Evolutionary conservation across 2,888 invertebrate genomes (phyloP), one percentile per base, ranked within the genome.

Genomic region (Margaritifera margaritifera): DNA sequence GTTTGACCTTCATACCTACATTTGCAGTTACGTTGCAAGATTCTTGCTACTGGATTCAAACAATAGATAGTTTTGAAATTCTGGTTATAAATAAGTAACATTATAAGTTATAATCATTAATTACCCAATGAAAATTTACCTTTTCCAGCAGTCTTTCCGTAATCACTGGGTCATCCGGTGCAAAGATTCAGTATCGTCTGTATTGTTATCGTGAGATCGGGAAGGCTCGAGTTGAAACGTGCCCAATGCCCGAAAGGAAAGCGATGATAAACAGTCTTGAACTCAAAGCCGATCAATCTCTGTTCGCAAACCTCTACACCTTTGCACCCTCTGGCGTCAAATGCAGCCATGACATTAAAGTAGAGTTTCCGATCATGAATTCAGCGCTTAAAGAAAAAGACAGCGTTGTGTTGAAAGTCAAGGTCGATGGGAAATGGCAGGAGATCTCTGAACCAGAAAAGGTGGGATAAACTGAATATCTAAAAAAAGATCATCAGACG

Each of bases 391-490:
- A 42, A 6, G 69, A 61, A 19, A 57, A 25, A 6, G 58, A 62
- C 1, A 57, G 61, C n/a, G 66, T 79, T 6, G 64, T 66, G 20
- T 56, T 79, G 1, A 77, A 73, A 53, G 58, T 75, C 15, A 78
- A 77, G 57, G 54, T 55, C 18, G 74, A 73, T 25, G 80, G 77
- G 18, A 42, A 55, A 51, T 79, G 79, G 79, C 69, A 58, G n/a
- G 75, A 78, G 8, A 22, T 72, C 1, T 71, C 73, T 51, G 64
- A 74, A 50, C 55, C 69, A 19, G 74, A 77, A 63, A 74, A 68
- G 64, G 77, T 79, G 64, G 58, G 67, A 15, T 15, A 55, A 8
- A 3, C 0, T 55, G 11, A 42, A 42, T 15, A 42, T 42, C 3
- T 42, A 11, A 11, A 31, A 6, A 15, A 3, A 42, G 42, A 42